A percentile compares a stretch with the other conserved stretches of the same genome.
Evolutionary conservation across 2,888 invertebrate genomes (phyloP).

Genomic region (Polydrusus pterygomalis): DNA sequence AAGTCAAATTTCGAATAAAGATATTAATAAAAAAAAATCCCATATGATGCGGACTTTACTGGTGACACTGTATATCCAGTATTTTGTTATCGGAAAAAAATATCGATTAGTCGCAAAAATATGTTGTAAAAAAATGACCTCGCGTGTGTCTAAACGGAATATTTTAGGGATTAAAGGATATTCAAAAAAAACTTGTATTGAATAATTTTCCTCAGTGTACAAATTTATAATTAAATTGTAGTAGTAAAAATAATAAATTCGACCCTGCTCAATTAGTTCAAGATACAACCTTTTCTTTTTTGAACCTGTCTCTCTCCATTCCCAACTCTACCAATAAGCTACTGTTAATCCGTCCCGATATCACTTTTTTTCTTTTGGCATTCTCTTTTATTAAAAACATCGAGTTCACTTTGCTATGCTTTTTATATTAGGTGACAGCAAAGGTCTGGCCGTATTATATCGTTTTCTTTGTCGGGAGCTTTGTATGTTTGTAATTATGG

Average conservation of each 20-base stretch:
- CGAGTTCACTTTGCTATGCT: slow-evolving; percentile 27
- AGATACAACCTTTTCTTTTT: slow-evolving; percentile 54
- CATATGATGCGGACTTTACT: no score
- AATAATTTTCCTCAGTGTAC: no score
- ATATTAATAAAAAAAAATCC: no score
- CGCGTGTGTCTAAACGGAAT: no score
- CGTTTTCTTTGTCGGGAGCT: neutral
- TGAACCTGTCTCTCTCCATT: slow-evolving; percentile 52
- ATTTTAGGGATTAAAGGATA: no score
- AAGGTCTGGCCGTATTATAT: neutral
- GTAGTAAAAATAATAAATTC: slow-evolving; percentile 9
- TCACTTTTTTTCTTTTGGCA: slow-evolving; percentile 46
- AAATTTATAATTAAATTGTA: no score
- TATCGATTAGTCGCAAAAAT: no score
- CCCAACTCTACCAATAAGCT: slow-evolving; percentile 53
- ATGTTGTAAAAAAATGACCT: no score
- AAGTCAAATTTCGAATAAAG: no score
- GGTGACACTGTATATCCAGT: no score
- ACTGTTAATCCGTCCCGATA: slow-evolving; percentile 50
- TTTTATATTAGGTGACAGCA: slow-evolving; percentile 6
- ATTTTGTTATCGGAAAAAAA: no score
- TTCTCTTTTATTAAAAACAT: slow-evolving; percentile 50
- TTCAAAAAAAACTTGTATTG: no score
- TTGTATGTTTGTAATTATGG: neutral
- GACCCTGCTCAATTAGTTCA: slow-evolving; percentile 33